phyloP scores from a whole-genome alignment of 2,113 vertebrate species.

The Tupaia chinensis region DNA sequence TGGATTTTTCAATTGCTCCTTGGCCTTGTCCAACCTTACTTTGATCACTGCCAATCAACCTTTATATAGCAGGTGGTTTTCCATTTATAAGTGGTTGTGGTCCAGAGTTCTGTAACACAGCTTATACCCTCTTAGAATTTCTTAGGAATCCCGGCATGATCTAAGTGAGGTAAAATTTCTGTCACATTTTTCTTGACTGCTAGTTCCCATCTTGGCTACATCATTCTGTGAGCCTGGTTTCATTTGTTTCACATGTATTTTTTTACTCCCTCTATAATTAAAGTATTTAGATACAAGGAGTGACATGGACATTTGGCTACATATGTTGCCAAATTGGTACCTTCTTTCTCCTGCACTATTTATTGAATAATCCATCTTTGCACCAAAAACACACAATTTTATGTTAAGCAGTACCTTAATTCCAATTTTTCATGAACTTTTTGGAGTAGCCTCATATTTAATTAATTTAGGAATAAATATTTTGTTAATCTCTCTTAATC shows the following conservation, averaged over 20 bases:
- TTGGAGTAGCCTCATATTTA: too few species aligned
- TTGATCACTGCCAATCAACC: neutral
- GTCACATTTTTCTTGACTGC: neutral
- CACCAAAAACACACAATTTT: too few species aligned
- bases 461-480: conserved; percentile 33
- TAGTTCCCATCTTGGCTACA: neutral
- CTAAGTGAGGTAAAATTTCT: neutral
- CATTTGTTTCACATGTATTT: neutral
- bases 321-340: neutral
- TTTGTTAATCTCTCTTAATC: neutral
- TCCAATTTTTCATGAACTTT: too few species aligned
- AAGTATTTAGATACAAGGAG: neutral
- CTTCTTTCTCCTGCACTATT: neutral
- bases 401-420: too few species aligned
- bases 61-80: neutral
- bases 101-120: neutral
- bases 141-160: neutral
- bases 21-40: neutral
- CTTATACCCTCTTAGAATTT: neutral
- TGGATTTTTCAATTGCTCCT: neutral
- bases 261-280: neutral
- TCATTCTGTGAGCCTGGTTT: neutral
- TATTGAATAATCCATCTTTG: conserved; percentile 42
- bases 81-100: neutral
- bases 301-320: neutral